Evolutionary conservation across 2,888 invertebrate species (phyloP), one percentile per base, ranked within the genome.

Genomic region (Cyrtodaria siliqua): DNA sequence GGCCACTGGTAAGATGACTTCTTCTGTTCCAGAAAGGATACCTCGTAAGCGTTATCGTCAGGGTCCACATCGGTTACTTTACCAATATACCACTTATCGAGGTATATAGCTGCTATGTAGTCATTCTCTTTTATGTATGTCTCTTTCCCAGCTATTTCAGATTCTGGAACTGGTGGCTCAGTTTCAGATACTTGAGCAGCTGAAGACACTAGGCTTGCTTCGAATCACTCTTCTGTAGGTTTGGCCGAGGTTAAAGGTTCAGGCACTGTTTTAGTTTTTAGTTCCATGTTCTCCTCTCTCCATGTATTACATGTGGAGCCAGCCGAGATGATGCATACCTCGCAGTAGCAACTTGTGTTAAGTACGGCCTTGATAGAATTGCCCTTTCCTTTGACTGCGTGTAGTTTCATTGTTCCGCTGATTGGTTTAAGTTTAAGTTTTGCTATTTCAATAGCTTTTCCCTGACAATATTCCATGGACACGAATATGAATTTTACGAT

Each of bases 331-430:
- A 59, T 27, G 26, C 71, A 71, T 9, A 26, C 8, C 26, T n/a
- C 24, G 52, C 57, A 64, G 18, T 71, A 71, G 33, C 64, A 64
- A 27, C 64, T 57, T 3, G 64, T 55, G 18, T 64, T 42, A n/a
- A 52, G 44, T 6, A 50, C 49, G 0, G 8, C 16, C 8, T 57
- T 42, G 2, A 8, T 47, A 16, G 27, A 33, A 2, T 53, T 8
- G 9, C 20, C 42, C 3, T 4, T 40, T 38, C 40, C 68, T n/a
- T 8, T 20, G 6, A 50, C 52, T n/a, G 52, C 38, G 40, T 50
- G 59, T 20, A 59, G 20, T 27, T 59, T 68, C 60, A 47, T 59
- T 38, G 60, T 53, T 6, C 44, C 53, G 20, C 38, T 53, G 26
- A 69, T 23, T 3, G 53, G 52, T 20, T 27, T 16, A 16, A 44